Base-by-base conservation (phyloP, 2,113 vertebrate genomes). In the Spilogale gracilis region DNA sequence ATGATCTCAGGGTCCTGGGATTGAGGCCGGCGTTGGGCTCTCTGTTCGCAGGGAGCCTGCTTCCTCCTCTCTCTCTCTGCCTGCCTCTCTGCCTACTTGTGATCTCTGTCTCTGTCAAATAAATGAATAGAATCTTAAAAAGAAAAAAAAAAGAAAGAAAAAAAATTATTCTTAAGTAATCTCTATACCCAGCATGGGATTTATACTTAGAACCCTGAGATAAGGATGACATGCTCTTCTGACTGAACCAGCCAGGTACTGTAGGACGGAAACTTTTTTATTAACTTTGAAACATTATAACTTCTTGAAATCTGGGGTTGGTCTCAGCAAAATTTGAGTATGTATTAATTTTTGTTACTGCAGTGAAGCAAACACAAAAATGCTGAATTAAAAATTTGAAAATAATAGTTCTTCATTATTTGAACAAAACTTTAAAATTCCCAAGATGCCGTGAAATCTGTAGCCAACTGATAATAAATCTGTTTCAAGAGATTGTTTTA, bases 201-300 rank as follows among this genome's bases (percentile, higher is more conserved):
- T 74, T 21, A 45, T 48, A 48, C 13, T 76, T 48, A 48, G 23
- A 48, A 48, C 13, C 45, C 23, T 6, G 25, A 50, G 73, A 48
- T 48, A 7, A 48, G 45, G 48, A 16, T 76, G 23, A 25, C 43
- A 27, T 48, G 25, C 25, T 76, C 45, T 76, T 27, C 45, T 76
- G 3, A 76, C 25, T 27, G 25, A 50, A 7, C 21, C 12, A 48
- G 23, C 73, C 45, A 48, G 69, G 10, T 9, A 81, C 18, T 8
- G 9, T 38, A 76, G 71, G 85, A 89, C 2, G 38, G 65, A 13
- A 90, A 9, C 32, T 93, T 91, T 56, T 45, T n/a, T 30, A 14
- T 98, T 93, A 54, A 87, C 63, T 73, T 94, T 73, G 83, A 93
- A 95, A 82, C 38, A 79, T 45, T 84, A 17, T 25, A 88, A n/a